Percentiles rank a stretch among this genome's conserved stretches.
phyloP scores from a whole-genome alignment of 1,140 invertebrate species.

The Panonychus citri region DNA sequence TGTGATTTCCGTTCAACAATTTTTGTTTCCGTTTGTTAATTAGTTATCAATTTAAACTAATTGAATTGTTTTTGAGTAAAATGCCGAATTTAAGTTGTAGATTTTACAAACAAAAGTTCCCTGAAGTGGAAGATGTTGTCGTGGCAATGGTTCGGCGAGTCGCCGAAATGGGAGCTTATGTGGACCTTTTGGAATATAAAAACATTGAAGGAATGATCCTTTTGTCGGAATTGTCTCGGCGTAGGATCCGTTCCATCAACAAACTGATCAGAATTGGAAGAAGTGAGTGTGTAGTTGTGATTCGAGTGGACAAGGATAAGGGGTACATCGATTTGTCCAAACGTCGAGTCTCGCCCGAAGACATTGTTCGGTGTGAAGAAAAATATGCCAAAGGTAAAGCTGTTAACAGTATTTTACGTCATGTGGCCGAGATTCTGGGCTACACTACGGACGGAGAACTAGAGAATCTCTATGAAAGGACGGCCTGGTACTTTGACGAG shows the following conservation, averaged over 20 bases:
- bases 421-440: constrained; percentile 80
- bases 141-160: constrained; percentile 98
- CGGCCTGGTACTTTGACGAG: constrained; percentile 97
- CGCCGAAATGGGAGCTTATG: constrained; percentile 98
- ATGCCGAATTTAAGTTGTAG: constrained; percentile 35
- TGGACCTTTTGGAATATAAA: constrained; percentile 91
- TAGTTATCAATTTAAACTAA: no score
- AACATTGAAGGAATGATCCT: constrained; percentile 95
- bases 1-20: no score
- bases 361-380: constrained; percentile 93
- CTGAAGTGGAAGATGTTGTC: constrained; percentile 95
- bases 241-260: constrained; percentile 96
- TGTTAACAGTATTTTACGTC: constrained; percentile 88
- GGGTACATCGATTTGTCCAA: constrained; percentile 99
- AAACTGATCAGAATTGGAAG: constrained; percentile 96
- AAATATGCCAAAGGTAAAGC: constrained; percentile 96
- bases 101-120: constrained; percentile 93
- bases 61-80: no score
- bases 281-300: constrained; percentile 96
- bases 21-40: no score
- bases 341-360: constrained; percentile 87
- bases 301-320: constrained; percentile 98
- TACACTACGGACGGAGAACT: constrained; percentile 75
- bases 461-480: constrained; percentile 84
- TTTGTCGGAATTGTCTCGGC: constrained; percentile 65